Evolutionary conservation across 2,113 vertebrate genomes (phyloP), one percentile per base, ranked within the genome.

Genomic region (Spilogale gracilis): DNA sequence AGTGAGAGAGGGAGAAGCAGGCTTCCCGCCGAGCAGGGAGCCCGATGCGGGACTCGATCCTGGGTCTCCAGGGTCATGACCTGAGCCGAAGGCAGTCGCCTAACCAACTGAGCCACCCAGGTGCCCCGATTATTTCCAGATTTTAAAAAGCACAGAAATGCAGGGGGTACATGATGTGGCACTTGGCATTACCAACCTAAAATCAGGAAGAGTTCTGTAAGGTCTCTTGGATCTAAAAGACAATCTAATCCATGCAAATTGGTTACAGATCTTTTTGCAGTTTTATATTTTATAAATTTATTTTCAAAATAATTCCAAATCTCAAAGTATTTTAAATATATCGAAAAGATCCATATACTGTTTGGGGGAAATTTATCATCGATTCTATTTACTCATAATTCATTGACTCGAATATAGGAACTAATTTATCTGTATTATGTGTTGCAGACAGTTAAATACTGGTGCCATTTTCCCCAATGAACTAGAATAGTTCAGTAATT

Each of bases 281-380:
- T 88, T 97, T 98, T 84, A 60, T 82, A 56, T 63, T 50, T 97
- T 95, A 43, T 54, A 69, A 80, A 45, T 17, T 97, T 61, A 48
- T 97, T 98, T 94, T 95, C 21, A 94, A 48, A 83, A 90, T 93
- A 97, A 96, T 97, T 97, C 65, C 97, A 71, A 82, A 89, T 84
- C 0, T 25, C 16, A 74, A 82, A 96, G 1, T 94, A 93, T 69
- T 96, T 21, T 30, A 67, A 97, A 25, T 92, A 3, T 80, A 96
- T 94, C 3, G 89, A 94, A 56, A 95, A 88, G 54, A 96, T 92
- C 0, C 20, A 89, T 67, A 83, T 9, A 73, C 9, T 58, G 1
- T 94, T 96, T 85, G 61, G 54, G 48, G 30, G 89, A 97, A 95
- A 65, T 25, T 92, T 76, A 90, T 32, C 60, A 56, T 71, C 12